A percentile compares a stretch with the other conserved stretches of the same genome.
Conservation (phyloP, 2,797 vertebrate species). For the Centroberyx gerrardi region DNA sequence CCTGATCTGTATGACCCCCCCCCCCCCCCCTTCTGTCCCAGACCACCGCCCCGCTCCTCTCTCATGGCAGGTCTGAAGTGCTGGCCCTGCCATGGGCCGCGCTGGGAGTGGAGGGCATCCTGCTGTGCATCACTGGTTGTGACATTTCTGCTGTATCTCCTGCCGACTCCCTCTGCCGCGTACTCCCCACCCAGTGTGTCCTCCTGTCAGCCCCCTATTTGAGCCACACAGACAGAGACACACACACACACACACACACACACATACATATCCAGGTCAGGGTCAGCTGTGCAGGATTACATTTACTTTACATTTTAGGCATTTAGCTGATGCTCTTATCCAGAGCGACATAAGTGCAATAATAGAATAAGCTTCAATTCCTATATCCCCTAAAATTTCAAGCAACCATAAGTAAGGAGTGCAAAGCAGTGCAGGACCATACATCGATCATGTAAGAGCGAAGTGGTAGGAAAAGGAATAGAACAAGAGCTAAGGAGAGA, state of each 20-base stretch:
- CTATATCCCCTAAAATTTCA: too few species aligned
- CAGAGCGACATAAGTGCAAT: too few species aligned
- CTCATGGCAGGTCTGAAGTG: constrained; percentile 39
- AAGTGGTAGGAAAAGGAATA: background rate
- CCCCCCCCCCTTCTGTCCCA: constrained; percentile 25
- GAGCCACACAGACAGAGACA: constrained; percentile 3
- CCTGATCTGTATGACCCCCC: constrained; percentile 60
- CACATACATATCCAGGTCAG: constrained; percentile 25
- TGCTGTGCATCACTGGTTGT: constrained; percentile 67
- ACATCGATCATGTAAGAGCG: too few species aligned
- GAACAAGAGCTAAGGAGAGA: constrained; percentile 3
- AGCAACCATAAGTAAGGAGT: too few species aligned
- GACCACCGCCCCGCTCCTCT: constrained; percentile 44
- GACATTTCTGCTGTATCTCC: constrained; percentile 69
- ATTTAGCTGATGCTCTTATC: too few species aligned
- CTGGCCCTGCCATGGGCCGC: constrained; percentile 43
- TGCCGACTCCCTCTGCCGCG: constrained; percentile 29
- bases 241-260: constrained; percentile 25
- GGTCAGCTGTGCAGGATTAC: constrained; percentile 7
- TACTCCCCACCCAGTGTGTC: background rate
- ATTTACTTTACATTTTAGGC: too few species aligned
- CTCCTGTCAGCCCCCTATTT: constrained; percentile 22
- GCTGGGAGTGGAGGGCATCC: constrained; percentile 53
- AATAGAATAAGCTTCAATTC: too few species aligned
- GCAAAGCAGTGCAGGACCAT: too few species aligned